Percentiles rank a stretch among this genome's conserved stretches.
Conservation (phyloP, 2,113 vertebrate genomes). For the Pteronura brasiliensis region DNA sequence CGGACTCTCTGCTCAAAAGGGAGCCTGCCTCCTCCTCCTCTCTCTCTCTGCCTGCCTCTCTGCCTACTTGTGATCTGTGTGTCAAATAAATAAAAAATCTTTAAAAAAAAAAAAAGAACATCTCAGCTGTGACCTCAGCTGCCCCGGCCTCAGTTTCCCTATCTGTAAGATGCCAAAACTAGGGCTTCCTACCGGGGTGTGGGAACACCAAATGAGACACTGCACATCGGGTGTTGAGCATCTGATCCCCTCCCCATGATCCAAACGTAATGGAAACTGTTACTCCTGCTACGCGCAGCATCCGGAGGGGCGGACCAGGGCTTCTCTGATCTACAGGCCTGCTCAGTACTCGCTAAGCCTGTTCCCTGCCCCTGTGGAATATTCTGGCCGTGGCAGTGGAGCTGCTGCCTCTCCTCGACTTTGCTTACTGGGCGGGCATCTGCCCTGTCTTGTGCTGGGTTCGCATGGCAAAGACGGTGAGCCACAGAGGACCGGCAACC, state of each 20-base stretch:
- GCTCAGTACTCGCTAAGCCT: neutral
- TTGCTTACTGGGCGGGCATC: neutral
- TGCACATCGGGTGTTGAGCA: accelerated
- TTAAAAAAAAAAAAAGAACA: neutral
- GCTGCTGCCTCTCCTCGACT: neutral
- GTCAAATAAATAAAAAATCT: too few species aligned
- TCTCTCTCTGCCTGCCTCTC: too few species aligned
- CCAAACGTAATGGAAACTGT: neutral
- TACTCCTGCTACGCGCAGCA: accelerated
- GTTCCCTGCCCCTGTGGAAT: neutral
- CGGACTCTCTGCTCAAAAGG: too few species aligned
- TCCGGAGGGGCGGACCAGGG: accelerated
- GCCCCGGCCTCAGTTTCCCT: neutral
- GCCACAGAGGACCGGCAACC: neutral
- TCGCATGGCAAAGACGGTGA: too few species aligned
- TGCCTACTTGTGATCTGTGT: too few species aligned
- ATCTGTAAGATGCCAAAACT: neutral
- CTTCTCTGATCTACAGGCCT: neutral
- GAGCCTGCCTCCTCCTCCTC: too few species aligned
- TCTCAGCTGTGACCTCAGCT: neutral
- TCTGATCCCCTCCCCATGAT: accelerated
- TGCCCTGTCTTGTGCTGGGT: neutral
- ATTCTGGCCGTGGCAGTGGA: neutral
- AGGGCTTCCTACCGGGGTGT: neutral
- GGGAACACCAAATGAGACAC: neutral